Evolutionary conservation across 1,140 invertebrate species (phyloP).

Genomic region (Dendroctonus valens): DNA sequence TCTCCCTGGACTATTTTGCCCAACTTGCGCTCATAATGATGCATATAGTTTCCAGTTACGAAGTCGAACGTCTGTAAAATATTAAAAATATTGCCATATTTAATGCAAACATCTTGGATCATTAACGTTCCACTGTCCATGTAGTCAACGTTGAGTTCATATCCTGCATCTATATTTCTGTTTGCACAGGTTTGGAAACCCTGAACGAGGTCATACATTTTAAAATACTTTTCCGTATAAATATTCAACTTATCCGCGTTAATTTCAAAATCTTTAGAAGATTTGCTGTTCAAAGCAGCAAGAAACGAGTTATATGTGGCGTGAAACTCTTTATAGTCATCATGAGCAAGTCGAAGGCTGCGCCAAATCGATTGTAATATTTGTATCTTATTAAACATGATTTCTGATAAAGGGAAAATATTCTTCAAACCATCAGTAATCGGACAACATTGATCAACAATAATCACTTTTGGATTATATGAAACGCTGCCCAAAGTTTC

Average conservation of each 20-base stretch:
- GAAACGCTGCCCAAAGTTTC: background rate
- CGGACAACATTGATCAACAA: slow-evolving; percentile 8
- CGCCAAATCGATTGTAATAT: slow-evolving; percentile 25
- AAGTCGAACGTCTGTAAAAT: slow-evolving; percentile 18
- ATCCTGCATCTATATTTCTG: slow-evolving; percentile 7
- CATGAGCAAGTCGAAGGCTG: slow-evolving; percentile 8
- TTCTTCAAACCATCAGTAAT: slow-evolving; percentile 5
- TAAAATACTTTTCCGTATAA: slow-evolving; percentile 19
- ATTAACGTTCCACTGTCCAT: slow-evolving; percentile 19
- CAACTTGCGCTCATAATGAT: slow-evolving; percentile 21
- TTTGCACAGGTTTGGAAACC: slow-evolving; percentile 10
- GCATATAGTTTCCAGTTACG: slow-evolving; percentile 11
- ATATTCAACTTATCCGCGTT: slow-evolving; percentile 13
- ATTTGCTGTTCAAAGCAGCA: slow-evolving; percentile 2
- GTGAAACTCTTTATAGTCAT: slow-evolving; percentile 17
- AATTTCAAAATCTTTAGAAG: slow-evolving; percentile 8
- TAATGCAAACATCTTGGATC: slow-evolving; percentile 16
- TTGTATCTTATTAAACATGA: slow-evolving; percentile 23
- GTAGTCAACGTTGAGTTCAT: slow-evolving; percentile 21
- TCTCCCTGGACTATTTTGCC: slow-evolving; percentile 17
- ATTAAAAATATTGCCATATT: slow-evolving; percentile 17
- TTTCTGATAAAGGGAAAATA: slow-evolving; percentile 3
- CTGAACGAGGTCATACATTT: slow-evolving; percentile 11
- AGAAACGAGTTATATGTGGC: slow-evolving; percentile 16
- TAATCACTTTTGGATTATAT: slow-evolving; percentile 19